Conservation (phyloP, 2,797 vertebrate genomes). For the Etheostoma perlongum region DNA sequence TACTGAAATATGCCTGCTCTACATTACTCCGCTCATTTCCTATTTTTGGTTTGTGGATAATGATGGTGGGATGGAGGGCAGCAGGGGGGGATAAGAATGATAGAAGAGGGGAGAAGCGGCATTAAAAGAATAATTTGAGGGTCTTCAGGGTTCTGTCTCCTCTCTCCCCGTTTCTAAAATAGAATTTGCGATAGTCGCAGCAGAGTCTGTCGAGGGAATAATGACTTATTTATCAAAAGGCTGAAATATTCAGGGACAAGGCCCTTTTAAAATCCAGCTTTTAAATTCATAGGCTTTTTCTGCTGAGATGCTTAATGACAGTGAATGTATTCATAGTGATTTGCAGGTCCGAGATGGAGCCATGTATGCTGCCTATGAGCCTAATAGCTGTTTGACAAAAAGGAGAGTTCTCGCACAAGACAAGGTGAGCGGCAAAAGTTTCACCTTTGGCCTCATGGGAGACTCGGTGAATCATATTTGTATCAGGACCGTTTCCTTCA, state of each 20-base stretch:
- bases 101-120: slow-evolving; percentile 53
- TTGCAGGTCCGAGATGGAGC: slow-evolving; percentile 41
- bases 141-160: slow-evolving; percentile 56
- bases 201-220: slow-evolving; percentile 62
- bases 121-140: slow-evolving; percentile 67
- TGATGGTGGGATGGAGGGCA: slow-evolving; percentile 55
- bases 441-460: slow-evolving; percentile 65
- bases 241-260: slow-evolving; percentile 75
- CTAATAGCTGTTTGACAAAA: slow-evolving; percentile 59
- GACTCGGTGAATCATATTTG: slow-evolving; percentile 23
- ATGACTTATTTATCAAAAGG: slow-evolving; percentile 79
- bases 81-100: slow-evolving; percentile 21
- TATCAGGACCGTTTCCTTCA: not conserved
- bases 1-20: slow-evolving; percentile 50
- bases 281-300: slow-evolving; percentile 67
- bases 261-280: slow-evolving; percentile 58
- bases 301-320: slow-evolving; percentile 69
- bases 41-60: slow-evolving; percentile 67
- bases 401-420: not conserved
- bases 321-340: slow-evolving; percentile 65
- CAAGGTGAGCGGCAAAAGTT: slow-evolving; percentile 7
- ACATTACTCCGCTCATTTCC: slow-evolving; percentile 58
- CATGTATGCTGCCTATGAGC: slow-evolving; percentile 26
- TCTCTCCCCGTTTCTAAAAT: slow-evolving; percentile 54
- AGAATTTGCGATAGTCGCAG: slow-evolving; percentile 65